Percentiles rank a stretch among this genome's conserved stretches.
Conservation (phyloP, 2,113 vertebrate genomes). For the Lynx canadensis region DNA sequence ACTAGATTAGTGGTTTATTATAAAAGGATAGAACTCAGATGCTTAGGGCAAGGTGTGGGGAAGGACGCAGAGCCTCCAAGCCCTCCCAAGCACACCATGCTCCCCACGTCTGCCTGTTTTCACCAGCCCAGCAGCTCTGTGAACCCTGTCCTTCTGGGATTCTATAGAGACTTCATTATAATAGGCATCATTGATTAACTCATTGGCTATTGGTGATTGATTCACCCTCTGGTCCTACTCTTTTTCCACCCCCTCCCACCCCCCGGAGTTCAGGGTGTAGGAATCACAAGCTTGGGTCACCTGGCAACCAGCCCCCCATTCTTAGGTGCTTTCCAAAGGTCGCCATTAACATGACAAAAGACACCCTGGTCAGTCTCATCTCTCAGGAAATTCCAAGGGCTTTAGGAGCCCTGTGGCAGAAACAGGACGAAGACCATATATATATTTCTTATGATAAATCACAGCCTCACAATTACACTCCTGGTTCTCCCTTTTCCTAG, state of each 20-base stretch:
- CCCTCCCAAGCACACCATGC: not conserved
- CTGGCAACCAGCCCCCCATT: not conserved
- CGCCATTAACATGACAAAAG: not conserved
- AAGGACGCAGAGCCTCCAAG: fast-evolving
- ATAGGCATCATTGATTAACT: not conserved
- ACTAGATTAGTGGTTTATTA: not conserved
- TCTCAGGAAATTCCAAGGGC: not conserved
- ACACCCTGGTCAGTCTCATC: not conserved
- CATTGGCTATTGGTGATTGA: not conserved
- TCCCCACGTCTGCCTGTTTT: not conserved
- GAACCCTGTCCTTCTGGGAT: not conserved
- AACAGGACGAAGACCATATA: not conserved
- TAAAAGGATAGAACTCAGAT: not conserved
- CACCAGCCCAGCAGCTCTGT: not conserved
- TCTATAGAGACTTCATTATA: not conserved
- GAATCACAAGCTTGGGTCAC: not conserved
- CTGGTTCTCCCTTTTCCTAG: not conserved
- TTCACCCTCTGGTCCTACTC: not conserved
- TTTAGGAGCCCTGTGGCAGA: not conserved
- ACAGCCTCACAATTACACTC: not conserved
- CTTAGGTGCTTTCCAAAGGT: not conserved
- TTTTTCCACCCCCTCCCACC: not conserved
- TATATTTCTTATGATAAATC: not conserved
- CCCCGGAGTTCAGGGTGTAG: fast-evolving
- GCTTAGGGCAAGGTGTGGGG: no score